Evolutionary conservation across 2,113 vertebrate genomes (phyloP), one percentile per base, ranked within the genome.

Genomic region (Casuarius casuarius): DNA sequence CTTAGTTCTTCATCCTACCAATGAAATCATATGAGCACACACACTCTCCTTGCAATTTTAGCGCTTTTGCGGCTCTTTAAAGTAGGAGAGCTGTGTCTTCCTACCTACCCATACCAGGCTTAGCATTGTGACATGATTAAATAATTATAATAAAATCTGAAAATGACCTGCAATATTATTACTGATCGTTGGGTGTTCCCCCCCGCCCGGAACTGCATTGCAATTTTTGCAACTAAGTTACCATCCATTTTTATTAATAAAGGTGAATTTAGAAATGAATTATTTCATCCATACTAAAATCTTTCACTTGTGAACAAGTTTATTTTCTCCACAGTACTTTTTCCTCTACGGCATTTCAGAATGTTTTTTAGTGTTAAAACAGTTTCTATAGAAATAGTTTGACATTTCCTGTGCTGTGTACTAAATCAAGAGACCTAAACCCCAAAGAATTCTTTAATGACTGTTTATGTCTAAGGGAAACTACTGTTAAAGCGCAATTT

Each of bases 371-470:
- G 3, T 9, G 19, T 51, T 65, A 65, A 92, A 63, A 84, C 63
- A 89, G 54, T 90, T 83, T 62, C 83, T 38, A 26, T 46, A 79
- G 42, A 56, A 82, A 68, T 4, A 3, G 44, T 73, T 76, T 65
- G 46, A 40, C 46, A 31, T 67, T 91, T 94, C 61, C 42, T 76
- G 80, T 89, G 21, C n/a, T 56, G 16, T 20, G 10, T 68, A 70
- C 13, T 63, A 75, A 88, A 92, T 80, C 80, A 84, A 83, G 76
- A 88, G 58, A 79, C n/a, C 51, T 83, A 83, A 91, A 83, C 29
- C 44, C 68, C 63, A 58, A 91, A 87, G 54, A 85, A 92, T 76
- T 90, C 63, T 74, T 72, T 94, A 91, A 96, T 84, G 73, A 56
- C 46, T 84, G 74, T 80, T 89, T 63, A 84, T 29, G 61, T 81